These are phyloP conservation scores for Odontomachus brunneus DNA, from an alignment of 1,140 invertebrate genomes.

Conservation along the genomic window DNA sequence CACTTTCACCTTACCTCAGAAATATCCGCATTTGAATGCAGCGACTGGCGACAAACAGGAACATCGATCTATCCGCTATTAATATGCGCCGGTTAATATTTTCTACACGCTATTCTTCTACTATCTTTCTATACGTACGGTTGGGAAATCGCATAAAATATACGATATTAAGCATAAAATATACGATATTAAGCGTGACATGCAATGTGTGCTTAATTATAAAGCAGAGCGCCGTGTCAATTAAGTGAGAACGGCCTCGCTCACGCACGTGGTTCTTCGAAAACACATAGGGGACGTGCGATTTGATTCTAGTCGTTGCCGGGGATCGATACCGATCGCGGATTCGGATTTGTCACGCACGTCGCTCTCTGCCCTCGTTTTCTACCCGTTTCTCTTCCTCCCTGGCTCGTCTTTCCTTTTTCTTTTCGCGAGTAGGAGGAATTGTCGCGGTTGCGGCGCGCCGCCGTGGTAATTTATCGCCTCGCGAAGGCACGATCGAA, in stretches of 20 bases:
- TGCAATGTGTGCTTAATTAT: slow-evolving; percentile 46
- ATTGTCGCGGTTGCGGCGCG: slow-evolving; percentile 45
- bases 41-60: too few species aligned
- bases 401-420: slow-evolving; percentile 1
- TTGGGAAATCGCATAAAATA: slow-evolving; percentile 34
- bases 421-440: slow-evolving; percentile 40
- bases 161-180: slow-evolving; percentile 35
- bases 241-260: slow-evolving; percentile 44
- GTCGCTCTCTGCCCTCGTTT: slow-evolving; percentile 22
- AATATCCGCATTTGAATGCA: too few species aligned
- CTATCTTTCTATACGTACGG: too few species aligned
- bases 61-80: too few species aligned
- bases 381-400: slow-evolving; percentile 7
- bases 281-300: slow-evolving; percentile 2
- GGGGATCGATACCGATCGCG: slow-evolving; percentile 41
- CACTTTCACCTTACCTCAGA: too few species aligned
- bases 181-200: slow-evolving; percentile 34
- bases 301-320: slow-evolving; percentile 25
- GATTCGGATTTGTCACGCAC: slow-evolving; percentile 36
- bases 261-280: slow-evolving; percentile 43
- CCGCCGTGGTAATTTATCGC: slow-evolving; percentile 51
- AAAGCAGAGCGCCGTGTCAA: slow-evolving; percentile 43
- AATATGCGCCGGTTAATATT: too few species aligned
- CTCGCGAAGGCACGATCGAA: slow-evolving; percentile 49
- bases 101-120: too few species aligned